Evolutionary conservation across 53 echinoderm and acorn worm genomes (phyloP).

Genomic region (Crossaster papposus): DNA sequence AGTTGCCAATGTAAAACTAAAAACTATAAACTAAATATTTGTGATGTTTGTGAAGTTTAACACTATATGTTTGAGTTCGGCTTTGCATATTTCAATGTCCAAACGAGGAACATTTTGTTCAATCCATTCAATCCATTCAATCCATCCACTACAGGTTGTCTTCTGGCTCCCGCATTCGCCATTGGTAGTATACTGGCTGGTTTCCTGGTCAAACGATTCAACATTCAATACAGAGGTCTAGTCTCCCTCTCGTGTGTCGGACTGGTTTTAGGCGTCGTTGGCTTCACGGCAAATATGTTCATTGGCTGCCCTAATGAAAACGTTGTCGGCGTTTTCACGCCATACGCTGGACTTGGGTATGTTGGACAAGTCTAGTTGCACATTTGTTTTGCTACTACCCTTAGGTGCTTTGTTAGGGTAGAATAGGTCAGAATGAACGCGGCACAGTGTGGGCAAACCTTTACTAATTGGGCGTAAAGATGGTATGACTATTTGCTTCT

Average conservation of each 20-base stretch:
- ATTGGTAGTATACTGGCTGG: conserved; percentile 3
- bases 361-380: background rate
- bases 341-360: background rate
- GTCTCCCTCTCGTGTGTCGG: conserved; percentile 34
- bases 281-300: background rate
- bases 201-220: conserved; percentile 14
- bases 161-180: conserved; percentile 31
- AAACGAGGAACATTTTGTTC: background rate
- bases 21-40: too few relatives aligned
- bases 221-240: conserved; percentile 25
- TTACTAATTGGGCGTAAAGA: too few relatives aligned
- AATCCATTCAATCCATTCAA: too few relatives aligned
- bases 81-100: background rate
- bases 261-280: background rate
- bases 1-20: too few relatives aligned
- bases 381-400: too few relatives aligned
- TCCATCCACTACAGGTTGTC: background rate
- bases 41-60: too few relatives aligned
- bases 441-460: too few relatives aligned
- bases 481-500: too few relatives aligned
- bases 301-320: conserved; percentile 12
- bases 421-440: too few relatives aligned
- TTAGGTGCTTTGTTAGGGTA: too few relatives aligned
- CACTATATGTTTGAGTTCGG: too few relatives aligned
- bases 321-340: conserved; percentile 16